Conservation (phyloP, 1,140 invertebrate species). For the Delia radicum region DNA sequence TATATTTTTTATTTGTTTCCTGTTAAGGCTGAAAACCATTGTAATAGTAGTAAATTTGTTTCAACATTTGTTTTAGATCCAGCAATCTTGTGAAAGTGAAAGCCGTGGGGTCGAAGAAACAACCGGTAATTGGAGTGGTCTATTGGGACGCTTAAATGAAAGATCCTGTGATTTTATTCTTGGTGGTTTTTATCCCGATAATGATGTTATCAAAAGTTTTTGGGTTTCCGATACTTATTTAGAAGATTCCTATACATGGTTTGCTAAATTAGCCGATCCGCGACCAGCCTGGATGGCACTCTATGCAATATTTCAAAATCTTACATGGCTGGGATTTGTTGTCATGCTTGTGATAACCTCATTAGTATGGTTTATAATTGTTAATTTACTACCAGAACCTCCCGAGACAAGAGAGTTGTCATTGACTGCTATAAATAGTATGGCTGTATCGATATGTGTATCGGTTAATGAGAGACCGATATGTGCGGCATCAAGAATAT, state of each 20-base stretch:
- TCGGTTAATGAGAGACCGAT: conserved; percentile 56
- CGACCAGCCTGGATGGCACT: conserved; percentile 57
- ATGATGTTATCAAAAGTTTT: conserved; percentile 59
- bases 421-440: conserved; percentile 57
- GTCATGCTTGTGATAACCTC: conserved; percentile 53
- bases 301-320: conserved; percentile 54
- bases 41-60: no score
- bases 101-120: conserved; percentile 56
- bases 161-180: conserved; percentile 58
- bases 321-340: conserved; percentile 56
- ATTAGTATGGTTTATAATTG: conserved; percentile 56
- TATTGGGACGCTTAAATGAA: conserved; percentile 50
- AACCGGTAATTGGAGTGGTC: conserved; percentile 57
- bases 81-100: conserved; percentile 58
- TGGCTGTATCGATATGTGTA: conserved; percentile 55
- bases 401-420: conserved; percentile 49
- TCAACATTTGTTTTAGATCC: no score
- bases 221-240: conserved; percentile 58
- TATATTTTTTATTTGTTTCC: no score
- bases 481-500: conserved; percentile 55
- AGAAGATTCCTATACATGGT: conserved; percentile 60
- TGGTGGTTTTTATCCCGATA: conserved; percentile 61
- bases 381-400: conserved; percentile 53
- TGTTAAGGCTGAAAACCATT: no score
- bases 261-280: conserved; percentile 54